phyloP scores from a whole-genome alignment of 37 sponge, comb jelly and placozoan species.

The Beroe ovata region DNA sequence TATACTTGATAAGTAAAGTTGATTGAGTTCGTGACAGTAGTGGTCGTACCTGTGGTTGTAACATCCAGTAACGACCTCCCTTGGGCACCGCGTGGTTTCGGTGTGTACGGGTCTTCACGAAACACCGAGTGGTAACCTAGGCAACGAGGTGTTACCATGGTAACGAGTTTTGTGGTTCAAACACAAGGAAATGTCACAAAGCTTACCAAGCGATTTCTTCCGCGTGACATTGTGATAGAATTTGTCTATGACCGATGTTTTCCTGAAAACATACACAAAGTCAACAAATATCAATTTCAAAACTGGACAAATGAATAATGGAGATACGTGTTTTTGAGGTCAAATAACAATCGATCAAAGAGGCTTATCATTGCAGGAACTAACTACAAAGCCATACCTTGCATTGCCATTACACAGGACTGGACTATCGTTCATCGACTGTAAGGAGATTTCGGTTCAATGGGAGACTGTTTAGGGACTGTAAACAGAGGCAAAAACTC shows the following conservation, averaged over 20 bases:
- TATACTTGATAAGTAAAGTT: no score
- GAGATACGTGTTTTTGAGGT: no score
- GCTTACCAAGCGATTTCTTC: constrained; percentile 32
- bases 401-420: not conserved
- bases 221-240: constrained; percentile 12
- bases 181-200: not conserved
- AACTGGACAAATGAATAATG: no score
- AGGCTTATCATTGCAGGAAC: no score
- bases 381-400: not conserved
- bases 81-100: not conserved
- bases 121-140: constrained; percentile 3
- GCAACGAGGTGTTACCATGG: not conserved
- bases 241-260: not conserved
- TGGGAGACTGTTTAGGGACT: no score
- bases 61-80: not conserved
- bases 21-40: no score
- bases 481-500: no score
- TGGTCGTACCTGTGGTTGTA: constrained; percentile 20
- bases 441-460: no score
- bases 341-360: no score
- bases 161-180: no score
- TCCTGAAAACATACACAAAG: constrained; percentile 4
- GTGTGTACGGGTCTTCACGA: not conserved
- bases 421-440: not conserved
- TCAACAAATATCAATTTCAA: not conserved